Evolutionary conservation across 2,888 invertebrate species (phyloP).

Genomic region (Syritta pipiens): DNA sequence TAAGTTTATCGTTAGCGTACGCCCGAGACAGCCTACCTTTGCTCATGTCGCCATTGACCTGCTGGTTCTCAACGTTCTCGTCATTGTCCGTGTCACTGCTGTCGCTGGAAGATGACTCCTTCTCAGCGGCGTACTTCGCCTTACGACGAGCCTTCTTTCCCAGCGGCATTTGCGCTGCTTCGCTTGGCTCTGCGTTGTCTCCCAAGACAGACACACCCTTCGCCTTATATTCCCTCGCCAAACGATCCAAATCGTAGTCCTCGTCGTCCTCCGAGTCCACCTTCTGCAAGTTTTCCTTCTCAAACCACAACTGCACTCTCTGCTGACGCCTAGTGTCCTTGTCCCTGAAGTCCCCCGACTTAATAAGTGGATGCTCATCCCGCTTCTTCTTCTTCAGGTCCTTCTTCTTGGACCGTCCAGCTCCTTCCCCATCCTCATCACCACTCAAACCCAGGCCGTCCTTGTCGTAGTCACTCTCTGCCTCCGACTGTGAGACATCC

Average conservation of each 20-base stretch:
- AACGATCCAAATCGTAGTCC: constrained; percentile 90
- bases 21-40: constrained; percentile 14
- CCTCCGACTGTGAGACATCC: constrained; percentile 73
- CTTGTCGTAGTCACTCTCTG: constrained; percentile 75
- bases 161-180: constrained; percentile 56
- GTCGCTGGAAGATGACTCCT: constrained; percentile 71
- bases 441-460: constrained; percentile 83
- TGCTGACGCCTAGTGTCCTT: constrained; percentile 86
- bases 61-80: constrained; percentile 70
- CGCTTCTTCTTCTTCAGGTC: constrained; percentile 74
- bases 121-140: constrained; percentile 69
- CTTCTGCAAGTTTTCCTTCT: constrained; percentile 90
- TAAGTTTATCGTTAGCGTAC: too few species aligned
- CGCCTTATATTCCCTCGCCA: constrained; percentile 85
- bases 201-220: constrained; percentile 83
- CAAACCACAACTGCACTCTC: constrained; percentile 93
- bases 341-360: constrained; percentile 88
- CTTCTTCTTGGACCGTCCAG: constrained; percentile 73
- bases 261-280: constrained; percentile 91
- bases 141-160: constrained; percentile 78
- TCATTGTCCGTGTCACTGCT: constrained; percentile 73
- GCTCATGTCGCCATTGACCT: constrained; percentile 46
- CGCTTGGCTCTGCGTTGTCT: constrained; percentile 70
- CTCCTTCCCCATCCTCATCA: constrained; percentile 81
- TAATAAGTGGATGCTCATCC: constrained; percentile 85